Conservation (phyloP, 2,888 invertebrate genomes). For the Eilema sororculum region DNA sequence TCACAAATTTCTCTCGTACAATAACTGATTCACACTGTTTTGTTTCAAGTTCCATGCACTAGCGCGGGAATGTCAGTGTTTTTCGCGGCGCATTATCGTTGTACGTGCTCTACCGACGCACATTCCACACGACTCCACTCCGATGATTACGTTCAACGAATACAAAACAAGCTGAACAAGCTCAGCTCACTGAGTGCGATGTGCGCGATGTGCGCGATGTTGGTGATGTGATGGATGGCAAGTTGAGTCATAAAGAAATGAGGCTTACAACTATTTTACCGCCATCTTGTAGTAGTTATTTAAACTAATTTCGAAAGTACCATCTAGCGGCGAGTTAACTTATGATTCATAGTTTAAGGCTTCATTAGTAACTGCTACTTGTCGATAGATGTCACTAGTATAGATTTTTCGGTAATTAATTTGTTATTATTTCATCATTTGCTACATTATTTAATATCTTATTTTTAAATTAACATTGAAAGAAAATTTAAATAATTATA, state of each 20-base stretch:
- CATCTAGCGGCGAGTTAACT: conserved; percentile 41
- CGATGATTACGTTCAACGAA: conserved; percentile 75
- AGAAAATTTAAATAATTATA: too few species aligned
- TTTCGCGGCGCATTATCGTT: conserved; percentile 75
- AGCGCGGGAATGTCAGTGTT: conserved; percentile 73
- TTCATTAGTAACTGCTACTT: conserved; percentile 34
- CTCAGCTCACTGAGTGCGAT: conserved; percentile 21
- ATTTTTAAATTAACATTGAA: not conserved
- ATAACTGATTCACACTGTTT: conserved; percentile 76
- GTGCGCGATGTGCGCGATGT: conserved; percentile 44
- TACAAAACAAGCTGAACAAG: conserved; percentile 74
- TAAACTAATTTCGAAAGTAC: conserved; percentile 23
- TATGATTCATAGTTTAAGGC: not conserved
- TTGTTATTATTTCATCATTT: not conserved
- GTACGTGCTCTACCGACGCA: conserved; percentile 70
- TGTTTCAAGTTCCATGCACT: conserved; percentile 68
- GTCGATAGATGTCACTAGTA: conserved; percentile 50
- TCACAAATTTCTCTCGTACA: conserved; percentile 70
- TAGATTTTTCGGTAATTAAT: not conserved
- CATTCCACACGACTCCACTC: conserved; percentile 73
- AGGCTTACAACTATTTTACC: conserved; percentile 13
- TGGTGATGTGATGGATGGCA: conserved; percentile 31
- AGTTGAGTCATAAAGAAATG: conserved; percentile 46
- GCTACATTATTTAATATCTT: not conserved
- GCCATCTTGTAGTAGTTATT: conserved; percentile 57